A percentile compares a stretch with the other conserved stretches of the same genome.
These are phyloP conservation scores for Julus scanicus DNA, from an alignment of 2,888 invertebrate species.

Conservation along the genomic window DNA sequence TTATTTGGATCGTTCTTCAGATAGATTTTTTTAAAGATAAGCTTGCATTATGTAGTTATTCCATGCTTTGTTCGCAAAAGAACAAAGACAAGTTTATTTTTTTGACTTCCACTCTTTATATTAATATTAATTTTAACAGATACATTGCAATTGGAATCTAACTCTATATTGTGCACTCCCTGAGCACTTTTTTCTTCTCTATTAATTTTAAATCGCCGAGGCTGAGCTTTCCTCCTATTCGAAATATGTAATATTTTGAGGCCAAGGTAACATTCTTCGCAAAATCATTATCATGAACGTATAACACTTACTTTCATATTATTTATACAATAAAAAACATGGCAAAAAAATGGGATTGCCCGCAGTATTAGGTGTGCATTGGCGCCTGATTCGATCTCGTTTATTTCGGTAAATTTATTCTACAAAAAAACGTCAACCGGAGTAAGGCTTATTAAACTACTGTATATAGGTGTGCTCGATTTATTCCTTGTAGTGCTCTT, in stretches of 20 bases:
- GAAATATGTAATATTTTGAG: conserved; percentile 47
- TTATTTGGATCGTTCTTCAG: no score
- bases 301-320: conserved; percentile 37
- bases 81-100: no score
- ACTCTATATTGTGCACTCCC: neutral
- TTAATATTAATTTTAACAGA: no score
- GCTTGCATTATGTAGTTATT: no score
- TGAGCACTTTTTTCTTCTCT: neutral
- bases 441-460: neutral
- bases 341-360: neutral
- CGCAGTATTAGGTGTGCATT: neutral
- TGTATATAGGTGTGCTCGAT: neutral
- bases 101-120: no score
- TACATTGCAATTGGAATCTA: no score
- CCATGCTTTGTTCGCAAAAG: no score
- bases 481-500: neutral
- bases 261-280: conserved; percentile 40
- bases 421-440: neutral
- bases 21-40: no score
- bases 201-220: neutral
- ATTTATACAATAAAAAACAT: neutral
- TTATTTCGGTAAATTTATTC: conserved; percentile 26
- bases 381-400: conserved; percentile 39
- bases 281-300: conserved; percentile 45
- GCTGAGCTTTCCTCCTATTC: neutral